These are phyloP conservation scores for Hirtodrosophila histrioides DNA, from an alignment of 2,888 invertebrate genomes.

Conservation along the genomic window DNA sequence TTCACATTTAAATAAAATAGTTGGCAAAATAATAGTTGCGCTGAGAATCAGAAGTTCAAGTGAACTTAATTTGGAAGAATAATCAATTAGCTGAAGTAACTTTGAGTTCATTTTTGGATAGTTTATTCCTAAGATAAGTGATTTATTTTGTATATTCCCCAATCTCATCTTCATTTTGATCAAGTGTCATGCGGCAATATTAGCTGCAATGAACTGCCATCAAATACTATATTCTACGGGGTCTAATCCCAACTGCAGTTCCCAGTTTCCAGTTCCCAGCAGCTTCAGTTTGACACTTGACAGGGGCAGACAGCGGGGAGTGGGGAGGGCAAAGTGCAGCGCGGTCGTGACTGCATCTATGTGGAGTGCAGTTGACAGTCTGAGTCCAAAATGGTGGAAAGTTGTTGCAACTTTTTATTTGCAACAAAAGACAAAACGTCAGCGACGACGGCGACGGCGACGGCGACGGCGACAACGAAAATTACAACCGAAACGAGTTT, in stretches of 20 bases:
- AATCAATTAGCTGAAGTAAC: too few relatives aligned
- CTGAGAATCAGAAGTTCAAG: too few relatives aligned
- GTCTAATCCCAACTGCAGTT: slow-evolving; percentile 11
- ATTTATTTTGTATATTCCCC: background rate
- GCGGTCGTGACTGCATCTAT: slow-evolving; percentile 28
- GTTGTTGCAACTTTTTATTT: slow-evolving; percentile 58
- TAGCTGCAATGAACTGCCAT: slow-evolving; percentile 1
- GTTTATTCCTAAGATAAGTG: background rate
- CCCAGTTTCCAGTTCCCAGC: slow-evolving; percentile 3
- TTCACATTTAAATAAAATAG: too few relatives aligned
- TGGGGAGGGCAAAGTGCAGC: slow-evolving; percentile 16
- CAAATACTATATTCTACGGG: background rate
- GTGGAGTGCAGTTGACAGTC: slow-evolving; percentile 43
- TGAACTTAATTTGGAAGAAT: too few relatives aligned
- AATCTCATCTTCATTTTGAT: background rate
- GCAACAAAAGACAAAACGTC: slow-evolving; percentile 59
- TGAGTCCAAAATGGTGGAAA: slow-evolving; percentile 44
- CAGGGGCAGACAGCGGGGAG: slow-evolving; percentile 5
- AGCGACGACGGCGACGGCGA: slow-evolving; percentile 33
- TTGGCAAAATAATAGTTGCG: too few relatives aligned
- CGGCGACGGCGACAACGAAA: slow-evolving; percentile 30
- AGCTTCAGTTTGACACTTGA: slow-evolving; percentile 41
- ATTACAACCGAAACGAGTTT: slow-evolving; percentile 56
- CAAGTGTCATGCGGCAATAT: slow-evolving; percentile 2
- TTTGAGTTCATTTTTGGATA: too few relatives aligned